Percentiles rank a stretch among this genome's conserved stretches.
These are phyloP conservation scores for Pristionchus entomophagus DNA, from an alignment of 2,888 invertebrate genomes.

Conservation along the genomic window DNA sequence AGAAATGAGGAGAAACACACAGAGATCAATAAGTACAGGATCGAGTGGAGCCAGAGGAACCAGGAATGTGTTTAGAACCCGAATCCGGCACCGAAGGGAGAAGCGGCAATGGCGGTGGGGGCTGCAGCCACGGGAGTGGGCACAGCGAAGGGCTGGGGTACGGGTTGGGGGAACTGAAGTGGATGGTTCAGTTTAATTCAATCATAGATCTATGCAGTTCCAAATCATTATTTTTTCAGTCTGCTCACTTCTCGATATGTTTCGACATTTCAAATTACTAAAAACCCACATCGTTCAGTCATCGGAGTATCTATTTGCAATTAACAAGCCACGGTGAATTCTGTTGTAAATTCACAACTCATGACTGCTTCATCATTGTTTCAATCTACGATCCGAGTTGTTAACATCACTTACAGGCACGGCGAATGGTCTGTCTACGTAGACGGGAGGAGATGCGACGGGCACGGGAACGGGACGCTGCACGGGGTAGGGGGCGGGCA, in stretches of 20 bases:
- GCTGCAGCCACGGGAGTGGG: slow-evolving; percentile 37
- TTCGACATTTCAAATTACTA: too few relatives aligned
- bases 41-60: not conserved
- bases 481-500: slow-evolving; percentile 28
- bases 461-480: slow-evolving; percentile 32
- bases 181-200: not conserved
- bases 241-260: not conserved
- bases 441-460: slow-evolving; percentile 16
- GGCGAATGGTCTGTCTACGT: not conserved
- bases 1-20: not conserved
- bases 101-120: not conserved
- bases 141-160: not conserved
- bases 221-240: not conserved
- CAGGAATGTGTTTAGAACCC: not conserved
- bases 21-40: not conserved
- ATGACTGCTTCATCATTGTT: not conserved
- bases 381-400: not conserved
- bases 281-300: too few relatives aligned
- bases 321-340: too few relatives aligned
- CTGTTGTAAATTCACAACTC: not conserved
- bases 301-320: too few relatives aligned
- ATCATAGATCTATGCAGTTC: not conserved
- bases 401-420: not conserved
- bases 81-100: slow-evolving; percentile 10
- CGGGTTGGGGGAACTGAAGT: not conserved